phyloP scores from a whole-genome alignment of 2,888 invertebrate species.

The Agonopterix alstromeriana region DNA sequence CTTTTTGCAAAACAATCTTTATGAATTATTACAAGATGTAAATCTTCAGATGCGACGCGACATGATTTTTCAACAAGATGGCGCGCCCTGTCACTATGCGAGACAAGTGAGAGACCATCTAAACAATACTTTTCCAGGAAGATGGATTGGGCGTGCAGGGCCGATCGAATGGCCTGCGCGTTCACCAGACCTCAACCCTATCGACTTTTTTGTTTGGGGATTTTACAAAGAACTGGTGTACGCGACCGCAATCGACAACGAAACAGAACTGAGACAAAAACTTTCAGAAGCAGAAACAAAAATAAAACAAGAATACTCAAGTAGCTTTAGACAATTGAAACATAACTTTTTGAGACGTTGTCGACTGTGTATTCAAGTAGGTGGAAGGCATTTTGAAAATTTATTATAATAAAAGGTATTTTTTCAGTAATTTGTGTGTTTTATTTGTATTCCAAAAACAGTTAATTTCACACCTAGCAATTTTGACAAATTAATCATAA shows the following conservation, averaged over 20 bases:
- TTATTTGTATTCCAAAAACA: not conserved
- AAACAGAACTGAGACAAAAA: constrained; percentile 3
- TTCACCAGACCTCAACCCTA: constrained; percentile 13
- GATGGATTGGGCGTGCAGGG: constrained; percentile 16
- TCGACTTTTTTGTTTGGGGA: constrained; percentile 13
- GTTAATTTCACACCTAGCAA: not conserved
- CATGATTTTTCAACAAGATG: constrained; percentile 9
- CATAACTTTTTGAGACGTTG: constrained; percentile 7
- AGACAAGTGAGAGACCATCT: constrained; percentile 5
- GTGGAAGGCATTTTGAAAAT: constrained; percentile 8
- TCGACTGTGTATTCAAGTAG: constrained; percentile 5
- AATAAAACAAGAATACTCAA: constrained; percentile 6
- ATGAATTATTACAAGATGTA: constrained; percentile 4
- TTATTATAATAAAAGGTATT: constrained; percentile 3
- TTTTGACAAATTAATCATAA: not conserved
- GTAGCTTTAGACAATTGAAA: constrained; percentile 1
- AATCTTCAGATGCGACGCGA: not conserved
- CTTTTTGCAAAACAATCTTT: constrained; percentile 1
- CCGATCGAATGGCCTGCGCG: constrained; percentile 12
- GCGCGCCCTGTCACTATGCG: constrained; percentile 3
- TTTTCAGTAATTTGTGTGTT: not conserved
- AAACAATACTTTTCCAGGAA: constrained; percentile 7
- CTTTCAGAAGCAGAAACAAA: constrained; percentile 2
- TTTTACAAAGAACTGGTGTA: constrained; percentile 12
- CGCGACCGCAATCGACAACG: constrained; percentile 2